Evolutionary conservation across 2,888 invertebrate genomes (phyloP).

Genomic region (Ceramica pisi): DNA sequence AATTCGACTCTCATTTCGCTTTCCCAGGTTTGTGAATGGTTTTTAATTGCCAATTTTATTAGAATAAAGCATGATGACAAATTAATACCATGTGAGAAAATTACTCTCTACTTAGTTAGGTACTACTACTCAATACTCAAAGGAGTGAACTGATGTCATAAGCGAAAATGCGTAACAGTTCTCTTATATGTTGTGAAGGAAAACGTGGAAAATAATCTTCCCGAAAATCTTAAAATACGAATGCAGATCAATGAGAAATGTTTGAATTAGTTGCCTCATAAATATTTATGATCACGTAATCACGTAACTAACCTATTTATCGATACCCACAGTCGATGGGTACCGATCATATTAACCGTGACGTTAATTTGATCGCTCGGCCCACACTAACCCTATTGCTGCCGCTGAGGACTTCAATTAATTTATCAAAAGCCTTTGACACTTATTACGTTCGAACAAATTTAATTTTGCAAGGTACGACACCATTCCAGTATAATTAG

Average conservation of each 20-base stretch:
- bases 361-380: conserved; percentile 45
- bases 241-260: not conserved
- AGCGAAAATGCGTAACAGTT: not conserved
- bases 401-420: conserved; percentile 32
- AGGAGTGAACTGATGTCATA: not conserved
- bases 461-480: conserved; percentile 25
- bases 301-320: conserved; percentile 22
- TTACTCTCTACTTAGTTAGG: not conserved
- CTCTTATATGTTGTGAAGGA: not conserved
- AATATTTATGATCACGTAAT: conserved; percentile 9
- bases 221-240: not conserved
- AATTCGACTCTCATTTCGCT: conserved; percentile 47
- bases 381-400: conserved; percentile 35
- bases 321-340: conserved; percentile 28
- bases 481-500: not conserved
- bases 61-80: not conserved
- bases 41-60: conserved; percentile 14
- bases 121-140: too few species aligned
- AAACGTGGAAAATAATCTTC: not conserved
- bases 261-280: conserved; percentile 5
- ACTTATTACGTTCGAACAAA: conserved; percentile 34
- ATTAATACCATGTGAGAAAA: not conserved
- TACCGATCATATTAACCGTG: conserved; percentile 35
- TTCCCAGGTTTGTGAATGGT: not conserved
- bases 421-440: conserved; percentile 40